Evolutionary conservation across 2,888 invertebrate species (phyloP).

Genomic region (Chesias legatella): DNA sequence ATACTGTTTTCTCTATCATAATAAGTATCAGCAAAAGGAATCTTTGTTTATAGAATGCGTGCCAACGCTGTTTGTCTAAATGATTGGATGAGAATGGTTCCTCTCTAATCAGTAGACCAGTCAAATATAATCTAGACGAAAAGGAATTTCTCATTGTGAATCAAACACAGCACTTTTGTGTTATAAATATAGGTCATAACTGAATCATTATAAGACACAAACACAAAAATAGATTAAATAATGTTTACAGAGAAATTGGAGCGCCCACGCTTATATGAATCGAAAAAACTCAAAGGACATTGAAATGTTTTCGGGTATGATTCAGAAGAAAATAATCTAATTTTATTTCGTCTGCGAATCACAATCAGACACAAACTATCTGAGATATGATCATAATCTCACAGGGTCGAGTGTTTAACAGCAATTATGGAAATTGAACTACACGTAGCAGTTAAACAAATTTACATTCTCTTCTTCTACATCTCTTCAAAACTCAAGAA

Average conservation of each 20-base stretch:
- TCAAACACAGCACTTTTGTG: conserved; percentile 17
- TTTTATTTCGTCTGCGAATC: conserved; percentile 10
- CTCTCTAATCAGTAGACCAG: conserved; percentile 31
- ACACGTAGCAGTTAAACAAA: no score
- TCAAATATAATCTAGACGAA: conserved; percentile 26
- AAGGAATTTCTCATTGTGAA: conserved; percentile 21
- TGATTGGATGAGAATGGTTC: conserved; percentile 45
- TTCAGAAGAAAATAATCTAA: conserved; percentile 12
- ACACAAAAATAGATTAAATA: conserved; percentile 20
- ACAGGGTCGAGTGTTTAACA: no score
- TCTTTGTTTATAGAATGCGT: conserved; percentile 45
- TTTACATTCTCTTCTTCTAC: no score
- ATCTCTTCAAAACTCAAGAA: no score
- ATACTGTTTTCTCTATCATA: conserved; percentile 26
- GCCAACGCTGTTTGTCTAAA: conserved; percentile 55
- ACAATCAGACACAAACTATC: conserved; percentile 8
- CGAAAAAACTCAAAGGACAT: conserved; percentile 26
- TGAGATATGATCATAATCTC: no score
- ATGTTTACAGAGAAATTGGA: conserved; percentile 22
- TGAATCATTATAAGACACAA: conserved; percentile 24
- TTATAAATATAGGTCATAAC: conserved; percentile 9
- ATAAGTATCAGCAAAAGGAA: conserved; percentile 31
- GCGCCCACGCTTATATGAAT: conserved; percentile 18
- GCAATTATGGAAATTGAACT: no score
- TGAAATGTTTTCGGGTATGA: conserved; percentile 14